Evolutionary conservation across 2,888 invertebrate species (phyloP).

Genomic region (Limenitis camilla): DNA sequence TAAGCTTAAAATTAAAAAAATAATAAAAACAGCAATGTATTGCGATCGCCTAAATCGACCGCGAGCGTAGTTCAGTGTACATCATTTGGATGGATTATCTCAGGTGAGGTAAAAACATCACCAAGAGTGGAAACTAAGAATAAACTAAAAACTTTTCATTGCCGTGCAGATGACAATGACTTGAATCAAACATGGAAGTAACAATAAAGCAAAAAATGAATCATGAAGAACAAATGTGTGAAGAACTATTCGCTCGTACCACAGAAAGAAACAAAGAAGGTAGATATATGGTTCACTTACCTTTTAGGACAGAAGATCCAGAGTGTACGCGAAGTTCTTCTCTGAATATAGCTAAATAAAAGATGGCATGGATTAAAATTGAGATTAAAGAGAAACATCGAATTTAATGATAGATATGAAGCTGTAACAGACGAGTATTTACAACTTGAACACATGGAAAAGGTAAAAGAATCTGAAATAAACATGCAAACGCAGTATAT

Average conservation of each 20-base stretch:
- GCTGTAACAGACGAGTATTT: slow-evolving; percentile 1
- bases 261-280: slow-evolving; percentile 12
- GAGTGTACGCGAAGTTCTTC: slow-evolving; percentile 4
- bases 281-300: slow-evolving; percentile 14
- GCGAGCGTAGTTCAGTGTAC: too few relatives aligned
- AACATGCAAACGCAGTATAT: background rate
- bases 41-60: too few relatives aligned
- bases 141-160: background rate
- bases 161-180: slow-evolving; percentile 8
- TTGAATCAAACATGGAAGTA: slow-evolving; percentile 1
- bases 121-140: too few relatives aligned
- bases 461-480: background rate
- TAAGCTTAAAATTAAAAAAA: too few relatives aligned
- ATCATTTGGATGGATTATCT: too few relatives aligned
- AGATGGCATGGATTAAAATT: background rate
- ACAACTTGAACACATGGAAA: background rate
- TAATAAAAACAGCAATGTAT: too few relatives aligned
- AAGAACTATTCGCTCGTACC: slow-evolving; percentile 7
- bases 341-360: slow-evolving; percentile 8
- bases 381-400: background rate
- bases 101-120: too few relatives aligned
- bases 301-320: slow-evolving; percentile 9
- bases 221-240: slow-evolving; percentile 10
- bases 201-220: background rate
- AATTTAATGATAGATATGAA: slow-evolving; percentile 2